Conservation (phyloP, 2,797 vertebrate genomes). For the Karalla daura region DNA sequence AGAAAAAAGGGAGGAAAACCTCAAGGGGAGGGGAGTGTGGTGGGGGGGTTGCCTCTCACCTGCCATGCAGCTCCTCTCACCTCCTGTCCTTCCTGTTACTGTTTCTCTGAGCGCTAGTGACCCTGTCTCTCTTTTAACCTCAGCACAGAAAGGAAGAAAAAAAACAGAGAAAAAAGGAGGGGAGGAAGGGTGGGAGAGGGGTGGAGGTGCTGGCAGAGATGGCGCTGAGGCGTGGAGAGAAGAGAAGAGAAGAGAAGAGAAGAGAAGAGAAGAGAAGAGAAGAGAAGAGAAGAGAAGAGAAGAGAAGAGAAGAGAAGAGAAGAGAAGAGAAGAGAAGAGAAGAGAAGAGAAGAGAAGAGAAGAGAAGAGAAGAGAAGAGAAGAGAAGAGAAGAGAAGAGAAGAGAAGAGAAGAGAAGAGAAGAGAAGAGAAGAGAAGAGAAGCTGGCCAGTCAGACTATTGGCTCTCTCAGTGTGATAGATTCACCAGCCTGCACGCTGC, state of each 20-base stretch:
- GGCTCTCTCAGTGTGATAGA: constrained; percentile 74
- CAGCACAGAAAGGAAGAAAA: constrained; percentile 29
- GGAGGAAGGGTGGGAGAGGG: constrained; percentile 36
- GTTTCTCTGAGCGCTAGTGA: constrained; percentile 55
- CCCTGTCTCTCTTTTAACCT: constrained; percentile 51
- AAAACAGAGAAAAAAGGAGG: constrained; percentile 33
- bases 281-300: constrained; percentile 22
- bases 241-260: constrained; percentile 21
- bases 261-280: constrained; percentile 21
- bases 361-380: constrained; percentile 17
- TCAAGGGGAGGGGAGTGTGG: neutral
- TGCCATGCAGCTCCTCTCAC: constrained; percentile 64
- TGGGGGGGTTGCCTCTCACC: constrained; percentile 71
- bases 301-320: constrained; percentile 21
- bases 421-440: constrained; percentile 21
- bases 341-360: constrained; percentile 22
- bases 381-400: constrained; percentile 21
- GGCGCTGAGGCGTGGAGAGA: constrained; percentile 25
- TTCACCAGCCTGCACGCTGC: constrained; percentile 72
- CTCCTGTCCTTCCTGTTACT: constrained; percentile 60
- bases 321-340: constrained; percentile 20
- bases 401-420: constrained; percentile 24
- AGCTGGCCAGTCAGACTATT: constrained; percentile 41
- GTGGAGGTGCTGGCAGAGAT: constrained; percentile 56
- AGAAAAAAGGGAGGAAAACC: constrained; percentile 24